Percentiles rank a stretch among this genome's conserved stretches.
Evolutionary conservation across 2,888 invertebrate species (phyloP).

Genomic region (Amorpha juglandis): DNA sequence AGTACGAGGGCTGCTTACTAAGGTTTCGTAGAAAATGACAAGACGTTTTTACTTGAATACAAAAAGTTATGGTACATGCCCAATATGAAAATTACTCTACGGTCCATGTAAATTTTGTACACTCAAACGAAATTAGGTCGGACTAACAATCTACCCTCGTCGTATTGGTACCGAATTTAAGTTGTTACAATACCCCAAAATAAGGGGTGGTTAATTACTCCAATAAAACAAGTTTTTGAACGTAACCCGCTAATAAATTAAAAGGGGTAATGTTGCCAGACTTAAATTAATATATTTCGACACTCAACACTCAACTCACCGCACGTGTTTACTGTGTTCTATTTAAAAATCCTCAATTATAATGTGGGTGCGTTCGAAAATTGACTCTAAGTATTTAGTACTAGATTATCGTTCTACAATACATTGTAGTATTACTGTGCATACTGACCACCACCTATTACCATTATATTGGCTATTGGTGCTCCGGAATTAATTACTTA

Average conservation of each 20-base stretch:
- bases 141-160: neutral
- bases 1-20: too few relatives aligned
- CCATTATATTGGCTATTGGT: too few relatives aligned
- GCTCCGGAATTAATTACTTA: too few relatives aligned
- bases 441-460: too few relatives aligned
- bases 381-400: too few relatives aligned
- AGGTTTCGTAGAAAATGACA: too few relatives aligned
- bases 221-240: slow-evolving; percentile 20
- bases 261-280: slow-evolving; percentile 10
- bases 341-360: neutral
- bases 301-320: neutral
- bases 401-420: too few relatives aligned
- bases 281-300: neutral
- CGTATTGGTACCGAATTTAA: neutral
- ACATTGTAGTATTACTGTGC: too few relatives aligned
- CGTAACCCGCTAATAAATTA: slow-evolving; percentile 12
- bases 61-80: too few relatives aligned
- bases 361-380: too few relatives aligned
- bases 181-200: slow-evolving; percentile 2
- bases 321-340: neutral
- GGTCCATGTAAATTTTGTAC: neutral
- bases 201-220: slow-evolving; percentile 2
- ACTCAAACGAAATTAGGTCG: neutral
- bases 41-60: too few relatives aligned
- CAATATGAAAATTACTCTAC: neutral